Percentiles rank a stretch among this genome's conserved stretches.
These are phyloP conservation scores for Ganaspis sp. DNA, from an alignment of 1,140 invertebrate genomes.

Conservation along the genomic window DNA sequence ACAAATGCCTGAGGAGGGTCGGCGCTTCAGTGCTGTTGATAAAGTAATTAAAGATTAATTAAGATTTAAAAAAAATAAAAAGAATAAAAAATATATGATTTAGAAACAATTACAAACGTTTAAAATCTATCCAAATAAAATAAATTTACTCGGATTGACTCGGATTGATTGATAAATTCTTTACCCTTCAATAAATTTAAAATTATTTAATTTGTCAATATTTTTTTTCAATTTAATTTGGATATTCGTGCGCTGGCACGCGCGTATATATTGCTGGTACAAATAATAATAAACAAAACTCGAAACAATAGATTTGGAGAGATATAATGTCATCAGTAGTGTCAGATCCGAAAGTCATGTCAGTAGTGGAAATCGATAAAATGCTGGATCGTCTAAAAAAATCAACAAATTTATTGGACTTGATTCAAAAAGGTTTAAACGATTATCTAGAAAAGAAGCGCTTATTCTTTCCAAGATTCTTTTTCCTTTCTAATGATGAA, in stretches of 20 bases:
- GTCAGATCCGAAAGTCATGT: constrained; percentile 87
- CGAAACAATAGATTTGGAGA: constrained; percentile 92
- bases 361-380: constrained; percentile 93
- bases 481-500: constrained; percentile 98
- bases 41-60: constrained; percentile 82
- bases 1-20: constrained; percentile 94
- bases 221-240: too few species aligned
- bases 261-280: too few species aligned
- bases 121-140: too few species aligned
- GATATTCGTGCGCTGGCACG: too few species aligned
- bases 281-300: too few species aligned
- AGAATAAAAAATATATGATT: too few species aligned
- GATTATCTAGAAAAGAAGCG: constrained; percentile 97
- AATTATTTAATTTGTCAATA: too few species aligned
- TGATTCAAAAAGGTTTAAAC: constrained; percentile 95
- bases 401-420: constrained; percentile 89
- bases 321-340: constrained; percentile 94
- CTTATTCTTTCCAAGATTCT: constrained; percentile 95
- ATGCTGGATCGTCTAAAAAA: constrained; percentile 94
- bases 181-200: too few species aligned
- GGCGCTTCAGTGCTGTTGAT: constrained; percentile 93
- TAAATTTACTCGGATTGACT: too few species aligned
- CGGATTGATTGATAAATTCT: too few species aligned
- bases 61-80: too few species aligned
- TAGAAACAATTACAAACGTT: too few species aligned